phyloP scores from a whole-genome alignment of 2,113 vertebrate species.

The Dipodomys merriami region DNA sequence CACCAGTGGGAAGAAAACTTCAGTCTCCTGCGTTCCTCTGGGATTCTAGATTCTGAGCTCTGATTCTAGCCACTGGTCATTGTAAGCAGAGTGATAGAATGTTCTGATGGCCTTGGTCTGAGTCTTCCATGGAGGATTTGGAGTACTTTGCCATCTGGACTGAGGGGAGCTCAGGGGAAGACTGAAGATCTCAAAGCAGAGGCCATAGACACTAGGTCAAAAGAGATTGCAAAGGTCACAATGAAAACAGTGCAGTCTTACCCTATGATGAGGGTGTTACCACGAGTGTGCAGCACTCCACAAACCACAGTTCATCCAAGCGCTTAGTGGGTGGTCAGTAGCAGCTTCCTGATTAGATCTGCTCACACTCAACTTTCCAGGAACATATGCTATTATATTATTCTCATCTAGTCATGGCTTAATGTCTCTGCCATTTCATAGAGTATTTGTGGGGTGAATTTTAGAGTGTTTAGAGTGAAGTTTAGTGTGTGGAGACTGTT shows the following conservation, averaged over 20 bases:
- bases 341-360: neutral
- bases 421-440: accelerated
- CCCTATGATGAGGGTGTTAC: neutral
- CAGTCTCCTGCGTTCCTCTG: neutral
- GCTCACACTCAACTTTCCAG: neutral
- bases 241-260: accelerated
- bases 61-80: neutral
- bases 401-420: neutral
- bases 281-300: accelerated
- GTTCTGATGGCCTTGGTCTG: neutral
- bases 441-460: neutral
- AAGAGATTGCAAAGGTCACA: neutral
- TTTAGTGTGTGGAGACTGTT: neutral
- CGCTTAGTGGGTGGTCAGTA: neutral
- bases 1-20: neutral
- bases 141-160: neutral
- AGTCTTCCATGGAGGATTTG: accelerated
- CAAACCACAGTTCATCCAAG: neutral
- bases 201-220: neutral
- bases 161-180: neutral
- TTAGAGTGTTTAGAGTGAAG: neutral
- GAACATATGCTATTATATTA: neutral
- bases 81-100: neutral
- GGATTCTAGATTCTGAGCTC: neutral
- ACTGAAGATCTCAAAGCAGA: neutral